Conservation (phyloP, 2,113 vertebrate genomes). For the Ploceus nigricollis region DNA sequence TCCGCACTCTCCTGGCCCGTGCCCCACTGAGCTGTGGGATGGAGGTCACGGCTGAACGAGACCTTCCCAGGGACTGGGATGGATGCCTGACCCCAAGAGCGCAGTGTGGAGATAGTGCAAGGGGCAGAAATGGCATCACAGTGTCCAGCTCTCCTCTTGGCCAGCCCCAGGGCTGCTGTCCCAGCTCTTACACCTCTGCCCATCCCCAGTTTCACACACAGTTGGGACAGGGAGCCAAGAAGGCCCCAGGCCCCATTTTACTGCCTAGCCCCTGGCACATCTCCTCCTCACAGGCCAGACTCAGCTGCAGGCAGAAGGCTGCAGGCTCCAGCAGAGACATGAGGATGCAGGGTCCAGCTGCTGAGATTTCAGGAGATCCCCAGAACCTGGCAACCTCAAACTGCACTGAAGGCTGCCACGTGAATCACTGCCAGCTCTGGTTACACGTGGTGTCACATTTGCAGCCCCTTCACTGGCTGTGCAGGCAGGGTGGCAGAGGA, state of each 20-base stretch:
- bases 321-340: not conserved
- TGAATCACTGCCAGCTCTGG: not conserved
- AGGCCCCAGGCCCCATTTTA: not conserved
- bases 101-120: rapidly evolving
- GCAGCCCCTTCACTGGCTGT: not conserved
- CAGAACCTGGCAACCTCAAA: not conserved
- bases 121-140: not conserved
- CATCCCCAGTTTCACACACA: not conserved
- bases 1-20: not conserved
- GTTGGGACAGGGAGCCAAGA: not conserved
- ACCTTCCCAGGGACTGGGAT: rapidly evolving
- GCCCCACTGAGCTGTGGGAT: not conserved
- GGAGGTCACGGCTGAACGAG: not conserved
- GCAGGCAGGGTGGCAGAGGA: not conserved
- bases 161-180: not conserved
- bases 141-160: not conserved
- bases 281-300: not conserved
- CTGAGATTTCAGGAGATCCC: not conserved
- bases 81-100: not conserved
- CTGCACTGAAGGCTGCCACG: not conserved
- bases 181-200: not conserved
- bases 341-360: not conserved
- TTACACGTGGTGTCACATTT: rapidly evolving
- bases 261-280: not conserved
- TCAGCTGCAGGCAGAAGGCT: not conserved